phyloP scores from a whole-genome alignment of 2,888 invertebrate species.

The Hemistola chrysoprasaria region DNA sequence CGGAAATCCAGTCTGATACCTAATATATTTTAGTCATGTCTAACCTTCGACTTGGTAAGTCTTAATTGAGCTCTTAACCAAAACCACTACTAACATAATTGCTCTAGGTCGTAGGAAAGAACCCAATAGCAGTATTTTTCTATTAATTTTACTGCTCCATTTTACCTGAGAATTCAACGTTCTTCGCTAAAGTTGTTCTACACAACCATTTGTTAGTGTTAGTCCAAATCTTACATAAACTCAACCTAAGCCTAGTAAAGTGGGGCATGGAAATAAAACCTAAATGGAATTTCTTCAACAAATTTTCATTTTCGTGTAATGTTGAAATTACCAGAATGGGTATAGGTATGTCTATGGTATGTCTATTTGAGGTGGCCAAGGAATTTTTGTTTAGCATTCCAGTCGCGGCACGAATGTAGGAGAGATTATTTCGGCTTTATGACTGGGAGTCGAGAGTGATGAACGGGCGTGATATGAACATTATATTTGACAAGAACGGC shows the following conservation, averaged over 20 bases:
- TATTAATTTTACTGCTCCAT: too few species aligned
- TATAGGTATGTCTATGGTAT: conserved; percentile 5
- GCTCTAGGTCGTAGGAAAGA: too few species aligned
- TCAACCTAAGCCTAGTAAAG: conserved; percentile 8
- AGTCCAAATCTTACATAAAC: conserved; percentile 1
- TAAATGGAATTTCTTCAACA: background rate
- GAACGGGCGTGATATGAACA: background rate
- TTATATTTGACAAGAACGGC: background rate
- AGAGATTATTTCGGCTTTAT: conserved; percentile 36
- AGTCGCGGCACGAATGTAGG: conserved; percentile 47
- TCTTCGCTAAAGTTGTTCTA: too few species aligned
- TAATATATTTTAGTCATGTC: too few species aligned
- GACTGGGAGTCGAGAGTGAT: conserved; percentile 9
- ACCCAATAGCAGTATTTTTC: too few species aligned
- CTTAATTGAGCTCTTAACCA: too few species aligned
- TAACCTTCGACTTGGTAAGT: too few species aligned
- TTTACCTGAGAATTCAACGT: too few species aligned
- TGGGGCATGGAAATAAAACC: conserved; percentile 5
- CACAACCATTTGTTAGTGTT: conserved; percentile 1
- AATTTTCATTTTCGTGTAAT: background rate
- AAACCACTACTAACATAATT: too few species aligned
- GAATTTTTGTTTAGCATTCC: conserved; percentile 61
- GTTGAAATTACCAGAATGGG: conserved; percentile 1
- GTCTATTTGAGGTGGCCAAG: conserved; percentile 14
- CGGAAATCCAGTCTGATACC: too few species aligned